These are phyloP conservation scores for Melinopterus prodromus DNA, from an alignment of 2,888 invertebrate species.

Conservation along the genomic window DNA sequence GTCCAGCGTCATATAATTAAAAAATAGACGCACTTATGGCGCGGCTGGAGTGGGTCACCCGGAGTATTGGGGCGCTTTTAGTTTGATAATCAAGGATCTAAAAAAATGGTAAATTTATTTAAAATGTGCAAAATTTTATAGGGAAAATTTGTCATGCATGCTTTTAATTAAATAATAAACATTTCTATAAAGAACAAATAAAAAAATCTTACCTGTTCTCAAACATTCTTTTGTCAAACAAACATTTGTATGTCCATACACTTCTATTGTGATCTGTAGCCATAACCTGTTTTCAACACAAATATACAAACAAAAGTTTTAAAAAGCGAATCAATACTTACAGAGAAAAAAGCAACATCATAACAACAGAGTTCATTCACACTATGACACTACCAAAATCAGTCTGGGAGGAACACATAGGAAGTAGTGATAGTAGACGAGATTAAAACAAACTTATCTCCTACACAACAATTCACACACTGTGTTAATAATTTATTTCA, in stretches of 20 bases:
- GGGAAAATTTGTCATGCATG: too few species aligned
- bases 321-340: background rate
- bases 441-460: background rate
- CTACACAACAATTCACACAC: background rate
- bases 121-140: too few species aligned
- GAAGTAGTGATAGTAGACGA: background rate
- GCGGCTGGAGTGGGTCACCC: too few species aligned
- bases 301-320: background rate
- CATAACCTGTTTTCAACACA: background rate
- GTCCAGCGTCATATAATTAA: too few species aligned
- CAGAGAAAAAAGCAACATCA: background rate
- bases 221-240: background rate
- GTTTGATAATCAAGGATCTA: too few species aligned
- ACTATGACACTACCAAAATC: background rate
- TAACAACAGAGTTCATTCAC: background rate
- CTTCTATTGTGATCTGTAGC: background rate
- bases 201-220: background rate
- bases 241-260: background rate
- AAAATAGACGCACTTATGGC: too few species aligned
- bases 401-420: background rate
- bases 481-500: background rate
- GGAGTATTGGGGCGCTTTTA: too few species aligned
- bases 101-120: too few species aligned
- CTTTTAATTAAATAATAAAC: too few species aligned
- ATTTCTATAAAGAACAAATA: background rate